Base-by-base conservation (phyloP, 2,888 invertebrate genomes). In the Chrysotoxum bicinctum region DNA sequence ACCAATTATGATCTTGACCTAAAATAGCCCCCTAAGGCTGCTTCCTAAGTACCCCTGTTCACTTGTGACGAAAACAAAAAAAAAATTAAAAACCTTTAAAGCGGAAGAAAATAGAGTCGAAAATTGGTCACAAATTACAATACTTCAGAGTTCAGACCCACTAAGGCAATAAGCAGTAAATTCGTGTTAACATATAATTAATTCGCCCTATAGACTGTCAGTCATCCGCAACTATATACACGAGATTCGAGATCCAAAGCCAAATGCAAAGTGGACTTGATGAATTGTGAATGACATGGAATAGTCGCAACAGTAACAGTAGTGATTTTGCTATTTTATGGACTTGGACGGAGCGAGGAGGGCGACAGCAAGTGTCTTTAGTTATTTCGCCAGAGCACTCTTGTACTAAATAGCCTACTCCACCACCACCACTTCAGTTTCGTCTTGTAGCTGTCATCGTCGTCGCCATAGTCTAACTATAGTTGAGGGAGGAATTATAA, bases 111-210 rank as follows among this genome's bases (percentile, higher is more conserved):
- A 37, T n/a, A 21, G 45, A 56, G 30, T 40, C 23, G 32, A 52
- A 81, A 50, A 81, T 58, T 76, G 43, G 66, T 43, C 72, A 76
- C 64, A 76, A 81, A 81, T 72, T 68, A 77, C 52, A 68, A 60
- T 76, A 58, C 66, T 60, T 45, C n/a, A 21, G 70, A 48, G 50
- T 60, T 45, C n/a, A 21, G 70, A 48, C 40, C 40, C n/a, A 48
- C 14, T 9, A 35, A 43, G 43, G 35, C 8, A 35, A 30, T 35
- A 50, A 50, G 77, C 77, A 74, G 68, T 73, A 74, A 74, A 78
- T 78, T 74, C 83, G 70, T 78, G 83, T 83, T 83, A 83, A 74
- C 78, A 78, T 78, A 64, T 78, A 83, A 83, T 83, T 83, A 83
- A 83, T 78, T 78, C 73, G 74, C 69, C 78, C 78, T 69, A n/a